phyloP scores from a whole-genome alignment of 2,113 vertebrate species.

The Cyprinus carpio region DNA sequence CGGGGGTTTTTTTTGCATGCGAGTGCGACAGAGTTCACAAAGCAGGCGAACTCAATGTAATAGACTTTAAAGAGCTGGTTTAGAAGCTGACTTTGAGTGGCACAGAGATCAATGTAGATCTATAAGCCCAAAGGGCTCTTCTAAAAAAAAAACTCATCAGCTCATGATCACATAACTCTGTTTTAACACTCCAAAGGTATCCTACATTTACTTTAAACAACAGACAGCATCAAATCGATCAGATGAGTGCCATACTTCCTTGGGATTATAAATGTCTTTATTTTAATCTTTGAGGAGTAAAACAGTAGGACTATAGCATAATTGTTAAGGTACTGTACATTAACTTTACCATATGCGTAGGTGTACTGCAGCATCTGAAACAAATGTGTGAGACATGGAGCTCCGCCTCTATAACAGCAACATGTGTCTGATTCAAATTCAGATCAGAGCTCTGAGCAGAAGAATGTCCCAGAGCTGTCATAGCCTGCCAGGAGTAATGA shows the following conservation, averaged over 20 bases:
- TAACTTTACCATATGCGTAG: neutral
- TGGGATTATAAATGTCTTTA: neutral
- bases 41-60: neutral
- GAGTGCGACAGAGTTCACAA: conserved; percentile 1
- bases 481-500: conserved; percentile 18
- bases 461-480: conserved; percentile 15
- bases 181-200: conserved; percentile 2
- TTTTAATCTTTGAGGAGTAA: neutral
- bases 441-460: conserved; percentile 5
- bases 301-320: neutral
- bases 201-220: conserved; percentile 30
- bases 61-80: conserved; percentile 23
- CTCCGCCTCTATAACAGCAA: conserved; percentile 20
- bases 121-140: conserved; percentile 22
- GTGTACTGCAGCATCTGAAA: neutral
- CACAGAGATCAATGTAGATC: conserved; percentile 10
- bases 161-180: conserved; percentile 29
- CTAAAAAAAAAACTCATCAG: conserved; percentile 25
- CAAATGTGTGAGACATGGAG: neutral
- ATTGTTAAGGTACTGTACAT: neutral
- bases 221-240: neutral
- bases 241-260: neutral
- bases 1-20: neutral
- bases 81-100: conserved; percentile 22
- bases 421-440: conserved; percentile 31